These are phyloP conservation scores for Sinocyclocheilus anophthalmus DNA, from an alignment of 2,113 vertebrate species.

Conservation along the genomic window DNA sequence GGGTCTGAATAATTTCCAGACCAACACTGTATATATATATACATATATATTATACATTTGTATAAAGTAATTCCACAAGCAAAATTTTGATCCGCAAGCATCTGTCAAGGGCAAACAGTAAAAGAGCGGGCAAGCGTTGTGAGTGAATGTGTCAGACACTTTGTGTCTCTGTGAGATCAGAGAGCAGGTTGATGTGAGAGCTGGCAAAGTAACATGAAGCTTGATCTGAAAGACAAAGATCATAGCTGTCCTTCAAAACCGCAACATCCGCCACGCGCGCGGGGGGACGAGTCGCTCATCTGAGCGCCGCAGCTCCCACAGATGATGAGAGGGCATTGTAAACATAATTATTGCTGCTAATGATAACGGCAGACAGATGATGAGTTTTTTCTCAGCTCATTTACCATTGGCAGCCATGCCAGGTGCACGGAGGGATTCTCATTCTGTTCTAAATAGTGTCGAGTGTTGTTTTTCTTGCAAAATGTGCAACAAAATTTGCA, in stretches of 20 bases:
- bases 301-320: constrained; percentile 46
- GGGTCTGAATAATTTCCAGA: too few species aligned
- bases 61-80: neutral
- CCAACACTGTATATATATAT: too few species aligned
- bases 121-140: constrained; percentile 32
- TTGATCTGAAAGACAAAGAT: constrained; percentile 57
- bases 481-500: constrained; percentile 36
- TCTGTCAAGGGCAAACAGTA: constrained; percentile 54
- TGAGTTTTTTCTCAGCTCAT: constrained; percentile 60
- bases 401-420: constrained; percentile 56
- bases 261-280: constrained; percentile 26
- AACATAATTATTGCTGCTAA: constrained; percentile 63
- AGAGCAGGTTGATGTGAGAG: constrained; percentile 49
- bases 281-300: constrained; percentile 44
- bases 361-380: constrained; percentile 64
- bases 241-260: constrained; percentile 59
- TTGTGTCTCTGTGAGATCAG: constrained; percentile 51
- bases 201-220: constrained; percentile 52
- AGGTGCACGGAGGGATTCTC: constrained; percentile 57
- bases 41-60: too few species aligned
- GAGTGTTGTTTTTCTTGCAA: constrained; percentile 50
- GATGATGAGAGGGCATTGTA: constrained; percentile 62
- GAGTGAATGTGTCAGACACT: constrained; percentile 56
- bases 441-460: constrained; percentile 52
- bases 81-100: constrained; percentile 46